phyloP scores from a whole-genome alignment of 2,888 invertebrate species.

The Leptinotarsa haldemani region DNA sequence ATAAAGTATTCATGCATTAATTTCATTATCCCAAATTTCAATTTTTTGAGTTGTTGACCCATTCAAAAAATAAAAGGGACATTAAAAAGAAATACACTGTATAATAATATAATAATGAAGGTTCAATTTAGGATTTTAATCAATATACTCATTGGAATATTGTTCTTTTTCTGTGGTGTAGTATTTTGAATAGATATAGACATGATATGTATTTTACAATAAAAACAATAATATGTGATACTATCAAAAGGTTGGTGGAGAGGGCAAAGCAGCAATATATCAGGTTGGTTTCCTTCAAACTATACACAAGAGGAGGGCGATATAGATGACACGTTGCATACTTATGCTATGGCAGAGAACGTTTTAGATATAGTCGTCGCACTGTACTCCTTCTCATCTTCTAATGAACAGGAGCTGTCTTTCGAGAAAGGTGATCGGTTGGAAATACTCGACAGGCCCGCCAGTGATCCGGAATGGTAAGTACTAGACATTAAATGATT shows the following conservation, averaged over 20 bases:
- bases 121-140: no score
- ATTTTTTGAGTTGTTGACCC: no score
- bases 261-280: constrained; percentile 80
- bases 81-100: no score
- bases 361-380: constrained; percentile 97
- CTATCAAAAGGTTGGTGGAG: constrained; percentile 87
- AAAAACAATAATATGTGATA: neutral
- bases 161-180: no score
- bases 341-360: constrained; percentile 94
- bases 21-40: no score
- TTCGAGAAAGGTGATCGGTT: constrained; percentile 97
- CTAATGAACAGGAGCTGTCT: constrained; percentile 94
- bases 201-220: neutral
- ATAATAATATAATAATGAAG: no score
- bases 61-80: no score
- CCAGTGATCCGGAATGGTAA: constrained; percentile 97
- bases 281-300: constrained; percentile 98
- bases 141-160: no score
- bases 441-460: constrained; percentile 95
- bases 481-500: constrained; percentile 1
- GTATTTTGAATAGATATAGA: no score
- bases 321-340: constrained; percentile 87
- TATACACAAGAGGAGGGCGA: constrained; percentile 95
- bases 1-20: no score
- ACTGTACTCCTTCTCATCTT: constrained; percentile 92